Conservation (phyloP, 2,113 vertebrate genomes). For the Cryptomyrus ogoouensis region DNA sequence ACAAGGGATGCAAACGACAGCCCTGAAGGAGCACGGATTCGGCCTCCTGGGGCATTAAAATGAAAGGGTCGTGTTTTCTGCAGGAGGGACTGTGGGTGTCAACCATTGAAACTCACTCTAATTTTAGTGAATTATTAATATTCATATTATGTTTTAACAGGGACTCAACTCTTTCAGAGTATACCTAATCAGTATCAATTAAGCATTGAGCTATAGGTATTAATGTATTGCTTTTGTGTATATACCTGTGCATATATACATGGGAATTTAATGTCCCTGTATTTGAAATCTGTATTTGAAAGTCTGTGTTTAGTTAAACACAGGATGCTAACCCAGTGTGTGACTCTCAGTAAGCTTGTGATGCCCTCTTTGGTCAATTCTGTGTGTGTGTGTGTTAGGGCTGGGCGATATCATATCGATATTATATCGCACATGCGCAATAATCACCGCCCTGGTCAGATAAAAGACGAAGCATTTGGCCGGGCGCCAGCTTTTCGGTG, state of each 20-base stretch:
- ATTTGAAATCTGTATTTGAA: not conserved
- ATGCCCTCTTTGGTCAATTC: not conserved
- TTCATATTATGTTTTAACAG: not conserved
- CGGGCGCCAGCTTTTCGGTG: no score
- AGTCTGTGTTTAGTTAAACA: not conserved
- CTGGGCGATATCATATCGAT: no score
- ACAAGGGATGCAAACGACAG: not conserved
- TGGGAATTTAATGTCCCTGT: not conserved
- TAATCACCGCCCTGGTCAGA: no score
- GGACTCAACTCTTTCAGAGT: not conserved
- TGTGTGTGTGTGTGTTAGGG: not conserved
- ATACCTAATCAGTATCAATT: not conserved
- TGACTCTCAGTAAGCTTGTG: not conserved
- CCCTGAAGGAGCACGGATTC: not conserved
- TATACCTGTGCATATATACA: not conserved
- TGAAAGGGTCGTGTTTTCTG: not conserved
- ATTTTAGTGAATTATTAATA: not conserved
- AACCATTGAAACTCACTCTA: not conserved
- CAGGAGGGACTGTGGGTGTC: not conserved
- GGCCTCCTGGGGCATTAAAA: not conserved
- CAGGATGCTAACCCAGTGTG: not conserved
- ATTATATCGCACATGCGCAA: no score
- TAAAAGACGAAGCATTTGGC: no score
- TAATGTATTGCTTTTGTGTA: not conserved
- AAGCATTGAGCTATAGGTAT: not conserved